These are phyloP conservation scores for Peromyscus californicus DNA, from an alignment of 2,113 vertebrate species.

Conservation along the genomic window DNA sequence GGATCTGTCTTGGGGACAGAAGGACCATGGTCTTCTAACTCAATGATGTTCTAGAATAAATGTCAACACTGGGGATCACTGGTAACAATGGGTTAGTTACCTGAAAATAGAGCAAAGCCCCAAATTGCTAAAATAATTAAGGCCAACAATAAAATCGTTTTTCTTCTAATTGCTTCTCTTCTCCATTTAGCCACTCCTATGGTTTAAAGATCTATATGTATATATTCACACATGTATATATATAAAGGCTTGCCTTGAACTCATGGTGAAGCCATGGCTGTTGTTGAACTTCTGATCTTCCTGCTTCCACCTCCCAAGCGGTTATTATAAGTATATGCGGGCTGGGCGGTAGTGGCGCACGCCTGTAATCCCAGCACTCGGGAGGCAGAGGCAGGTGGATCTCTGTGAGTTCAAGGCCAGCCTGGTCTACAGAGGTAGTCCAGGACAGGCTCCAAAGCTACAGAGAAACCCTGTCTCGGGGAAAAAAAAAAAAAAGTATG, in stretches of 20 bases:
- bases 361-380: no score
- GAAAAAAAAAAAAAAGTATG: no score
- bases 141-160: conserved; percentile 71
- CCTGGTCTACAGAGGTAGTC: no score
- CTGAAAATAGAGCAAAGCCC: conserved; percentile 71
- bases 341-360: no score
- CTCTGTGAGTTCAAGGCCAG: no score
- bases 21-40: conserved; percentile 56
- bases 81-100: conserved; percentile 55
- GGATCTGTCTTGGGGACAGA: conserved; percentile 57
- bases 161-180: conserved; percentile 64
- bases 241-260: neutral
- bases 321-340: no score
- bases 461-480: no score
- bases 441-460: no score
- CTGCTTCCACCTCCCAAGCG: neutral
- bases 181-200: conserved; percentile 61
- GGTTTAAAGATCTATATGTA: conserved; percentile 38
- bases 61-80: conserved; percentile 58
- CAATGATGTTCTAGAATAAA: conserved; percentile 71
- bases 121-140: conserved; percentile 71
- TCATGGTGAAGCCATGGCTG: neutral
- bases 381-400: no score
- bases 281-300: neutral
- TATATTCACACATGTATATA: neutral